These are phyloP conservation scores for Orchestia grillus DNA, from an alignment of 1,140 invertebrate genomes.

Conservation along the genomic window DNA sequence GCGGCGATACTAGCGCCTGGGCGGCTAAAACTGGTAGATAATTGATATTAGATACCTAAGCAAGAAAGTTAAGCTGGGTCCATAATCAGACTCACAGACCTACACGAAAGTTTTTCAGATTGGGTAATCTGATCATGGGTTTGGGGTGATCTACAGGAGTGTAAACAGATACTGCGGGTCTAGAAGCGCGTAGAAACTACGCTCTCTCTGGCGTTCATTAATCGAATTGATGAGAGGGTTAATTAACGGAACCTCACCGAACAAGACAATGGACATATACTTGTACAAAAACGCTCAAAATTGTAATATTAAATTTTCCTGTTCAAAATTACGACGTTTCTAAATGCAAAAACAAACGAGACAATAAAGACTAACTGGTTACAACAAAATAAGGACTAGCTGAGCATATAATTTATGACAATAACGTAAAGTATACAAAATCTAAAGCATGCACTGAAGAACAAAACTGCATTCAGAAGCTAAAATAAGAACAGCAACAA, in stretches of 20 bases:
- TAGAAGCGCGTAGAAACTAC: background rate
- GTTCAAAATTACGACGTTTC: too few relatives aligned
- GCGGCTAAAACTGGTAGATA: too few relatives aligned
- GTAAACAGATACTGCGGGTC: background rate
- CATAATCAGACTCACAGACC: background rate
- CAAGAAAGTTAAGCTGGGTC: background rate
- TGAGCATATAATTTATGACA: slow-evolving; percentile 1
- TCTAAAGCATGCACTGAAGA: background rate
- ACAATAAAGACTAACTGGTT: background rate
- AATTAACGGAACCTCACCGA: background rate
- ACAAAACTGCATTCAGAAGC: background rate
- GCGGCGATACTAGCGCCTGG: too few relatives aligned
- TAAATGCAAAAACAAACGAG: too few relatives aligned
- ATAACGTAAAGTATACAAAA: background rate
- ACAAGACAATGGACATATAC: too few relatives aligned
- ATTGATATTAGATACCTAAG: too few relatives aligned
- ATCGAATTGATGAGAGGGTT: background rate
- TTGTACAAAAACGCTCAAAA: too few relatives aligned
- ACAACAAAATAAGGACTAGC: background rate
- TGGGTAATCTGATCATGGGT: background rate
- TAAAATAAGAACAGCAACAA: background rate
- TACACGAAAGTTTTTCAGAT: background rate
- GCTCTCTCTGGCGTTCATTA: background rate
- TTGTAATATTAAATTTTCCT: too few relatives aligned
- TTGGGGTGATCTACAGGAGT: too few relatives aligned